Conservation (phyloP, 2,797 vertebrate genomes). For the Sphenodon punctatus region DNA sequence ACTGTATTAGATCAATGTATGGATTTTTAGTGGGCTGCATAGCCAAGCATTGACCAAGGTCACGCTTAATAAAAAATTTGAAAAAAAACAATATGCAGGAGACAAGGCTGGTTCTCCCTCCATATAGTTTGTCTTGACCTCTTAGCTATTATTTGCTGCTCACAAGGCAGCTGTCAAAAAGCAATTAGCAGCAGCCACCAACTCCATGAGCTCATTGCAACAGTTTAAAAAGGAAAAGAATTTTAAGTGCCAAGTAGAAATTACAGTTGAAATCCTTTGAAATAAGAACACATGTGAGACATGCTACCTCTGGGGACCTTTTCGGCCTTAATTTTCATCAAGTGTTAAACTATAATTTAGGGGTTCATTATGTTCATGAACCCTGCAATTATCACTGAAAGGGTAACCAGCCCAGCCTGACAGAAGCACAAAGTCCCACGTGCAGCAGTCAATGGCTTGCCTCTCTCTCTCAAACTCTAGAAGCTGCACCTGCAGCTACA, state of each 20-base stretch:
- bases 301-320: not conserved
- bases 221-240: not conserved
- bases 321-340: not conserved
- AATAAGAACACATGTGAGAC: not conserved
- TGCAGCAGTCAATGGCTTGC: not conserved
- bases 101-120: not conserved
- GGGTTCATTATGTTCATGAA: not conserved
- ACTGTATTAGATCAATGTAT: no score
- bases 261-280: not conserved
- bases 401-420: not conserved
- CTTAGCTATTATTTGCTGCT: not conserved
- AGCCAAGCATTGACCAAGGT: no score
- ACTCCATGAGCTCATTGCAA: not conserved
- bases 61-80: no score
- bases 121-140: not conserved
- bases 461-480: not conserved
- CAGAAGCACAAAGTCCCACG: not conserved
- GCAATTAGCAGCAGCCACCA: not conserved
- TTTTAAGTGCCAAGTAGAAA: not conserved
- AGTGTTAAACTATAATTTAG: constrained; percentile 10
- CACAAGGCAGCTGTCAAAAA: not conserved
- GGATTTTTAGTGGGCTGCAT: no score
- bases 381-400: constrained; percentile 22
- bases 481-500: constrained; percentile 6
- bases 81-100: not conserved